Base-by-base conservation (phyloP, 1,140 invertebrate species). In the Meloidogyne floridensis region DNA sequence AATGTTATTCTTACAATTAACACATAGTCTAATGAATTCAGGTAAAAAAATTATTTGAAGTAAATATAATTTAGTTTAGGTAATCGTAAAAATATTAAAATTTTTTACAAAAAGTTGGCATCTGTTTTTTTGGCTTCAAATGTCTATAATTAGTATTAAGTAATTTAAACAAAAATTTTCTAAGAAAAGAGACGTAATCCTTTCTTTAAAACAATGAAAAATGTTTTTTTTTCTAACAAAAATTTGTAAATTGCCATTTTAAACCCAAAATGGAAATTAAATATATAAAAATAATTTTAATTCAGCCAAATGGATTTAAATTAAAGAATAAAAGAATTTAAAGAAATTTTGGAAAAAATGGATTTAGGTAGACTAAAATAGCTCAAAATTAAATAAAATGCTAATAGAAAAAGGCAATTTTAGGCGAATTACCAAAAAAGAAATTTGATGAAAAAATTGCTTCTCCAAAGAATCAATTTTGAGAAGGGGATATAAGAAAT, bases 241-340 rank as follows among this genome's bases (percentile, higher is more conserved):
- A n/a, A 7, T 65, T 65, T n/a, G 4, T n/a, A 13, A n/a, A n/a
- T 59, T n/a, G 15, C 13, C 11, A 65, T 65, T 65, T 65, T 65
- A 75, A 9, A 15, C n/a, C 51, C 51, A 75, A 75, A 32, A 72
- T 43, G 11, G 43, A 72, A 72, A 47, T 72, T 72, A 72, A 72
- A 20, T 32, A 72, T 72, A 43, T 72, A 47, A 70, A 70, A 72
- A 72, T 47, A 72, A 72, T 72, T 47, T 11, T 42, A 72, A 72
- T 42, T 72, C 42, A 65, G 59, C 7, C 59, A 65, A 47, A n/a
- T 65, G 59, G 59, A 65, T 65, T 59, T 59, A 65, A 65, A 65
- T 65, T 15, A n/a, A 65, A 18, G n/a, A 65, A n/a, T 15, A 65
- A 65, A 65, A 15, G n/a, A 65, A 56, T 9, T 56, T 47, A 47